These are phyloP conservation scores for Hydrozoanthus gracilis DNA, from an alignment of 92 coral and sea anemone genomes.

Conservation along the genomic window DNA sequence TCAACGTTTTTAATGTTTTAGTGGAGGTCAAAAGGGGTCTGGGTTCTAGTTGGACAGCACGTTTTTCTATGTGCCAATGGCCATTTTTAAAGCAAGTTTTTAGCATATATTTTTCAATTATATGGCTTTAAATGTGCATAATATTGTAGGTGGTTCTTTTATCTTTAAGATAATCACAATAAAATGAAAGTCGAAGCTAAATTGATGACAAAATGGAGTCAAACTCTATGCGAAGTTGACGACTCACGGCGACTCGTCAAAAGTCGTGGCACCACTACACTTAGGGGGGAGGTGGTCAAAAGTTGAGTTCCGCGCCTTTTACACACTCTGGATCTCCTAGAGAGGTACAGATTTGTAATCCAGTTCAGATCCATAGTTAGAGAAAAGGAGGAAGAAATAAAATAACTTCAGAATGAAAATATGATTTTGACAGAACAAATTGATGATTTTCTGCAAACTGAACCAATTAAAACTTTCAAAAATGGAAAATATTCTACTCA, in stretches of 20 bases:
- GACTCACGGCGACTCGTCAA: neutral
- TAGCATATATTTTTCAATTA: neutral
- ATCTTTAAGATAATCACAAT: neutral
- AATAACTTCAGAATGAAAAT: too few relatives aligned
- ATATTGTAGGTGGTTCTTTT: neutral
- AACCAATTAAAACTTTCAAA: too few relatives aligned
- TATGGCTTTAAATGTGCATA: neutral
- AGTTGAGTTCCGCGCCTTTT: neutral
- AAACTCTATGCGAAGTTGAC: conserved; percentile 8
- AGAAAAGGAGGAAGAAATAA: too few relatives aligned
- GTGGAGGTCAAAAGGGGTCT: conserved; percentile 25
- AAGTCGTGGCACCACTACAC: conserved; percentile 9
- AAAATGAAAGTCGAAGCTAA: neutral
- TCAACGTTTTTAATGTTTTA: too few relatives aligned
- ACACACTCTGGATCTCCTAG: conserved; percentile 4
- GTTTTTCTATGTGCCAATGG: neutral
- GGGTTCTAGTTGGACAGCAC: conserved; percentile 15
- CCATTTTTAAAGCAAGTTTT: neutral
- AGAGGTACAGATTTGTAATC: conserved; percentile 6
- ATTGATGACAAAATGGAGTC: neutral
- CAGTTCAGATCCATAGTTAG: too few relatives aligned
- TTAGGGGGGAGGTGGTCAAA: conserved; percentile 7
- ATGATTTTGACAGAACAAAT: too few relatives aligned
- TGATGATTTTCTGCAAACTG: too few relatives aligned
- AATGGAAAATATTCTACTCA: too few relatives aligned